These are phyloP conservation scores for Salvator merianae DNA, from an alignment of 2,113 vertebrate genomes.

Conservation along the genomic window DNA sequence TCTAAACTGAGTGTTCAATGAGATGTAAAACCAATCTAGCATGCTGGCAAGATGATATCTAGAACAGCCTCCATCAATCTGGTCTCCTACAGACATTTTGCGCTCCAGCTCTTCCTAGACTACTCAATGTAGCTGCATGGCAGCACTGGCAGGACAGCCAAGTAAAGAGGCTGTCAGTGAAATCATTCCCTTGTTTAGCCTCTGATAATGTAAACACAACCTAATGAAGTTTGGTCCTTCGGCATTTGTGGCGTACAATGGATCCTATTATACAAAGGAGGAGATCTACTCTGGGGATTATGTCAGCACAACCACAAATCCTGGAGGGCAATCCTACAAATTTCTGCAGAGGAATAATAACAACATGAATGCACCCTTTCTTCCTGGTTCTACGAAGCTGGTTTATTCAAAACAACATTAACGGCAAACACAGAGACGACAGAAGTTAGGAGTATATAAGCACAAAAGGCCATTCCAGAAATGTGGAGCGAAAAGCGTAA, in stretches of 20 bases:
- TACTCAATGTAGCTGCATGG: neutral
- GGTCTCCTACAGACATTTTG: too few species aligned
- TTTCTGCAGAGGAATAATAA: conserved; percentile 11
- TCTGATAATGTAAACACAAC: conserved; percentile 25
- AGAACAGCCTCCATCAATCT: too few species aligned
- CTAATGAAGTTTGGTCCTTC: conserved; percentile 12
- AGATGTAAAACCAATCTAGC: neutral
- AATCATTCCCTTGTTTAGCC: neutral
- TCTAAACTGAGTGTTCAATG: neutral
- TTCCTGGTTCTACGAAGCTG: neutral
- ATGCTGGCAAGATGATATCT: neutral
- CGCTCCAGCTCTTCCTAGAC: too few species aligned
- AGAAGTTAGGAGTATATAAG: neutral
- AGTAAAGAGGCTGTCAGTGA: neutral
- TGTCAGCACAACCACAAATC: neutral
- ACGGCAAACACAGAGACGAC: neutral
- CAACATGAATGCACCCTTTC: neutral
- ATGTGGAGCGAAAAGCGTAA: neutral
- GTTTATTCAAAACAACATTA: neutral
- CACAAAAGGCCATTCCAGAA: neutral
- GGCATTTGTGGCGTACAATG: neutral
- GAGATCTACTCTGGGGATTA: neutral
- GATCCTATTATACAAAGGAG: conserved; percentile 10
- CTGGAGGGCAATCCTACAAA: neutral
- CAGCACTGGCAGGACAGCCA: neutral